Conservation (phyloP, 92 coral and sea anemone species). For the Epizoanthus rinbou region DNA sequence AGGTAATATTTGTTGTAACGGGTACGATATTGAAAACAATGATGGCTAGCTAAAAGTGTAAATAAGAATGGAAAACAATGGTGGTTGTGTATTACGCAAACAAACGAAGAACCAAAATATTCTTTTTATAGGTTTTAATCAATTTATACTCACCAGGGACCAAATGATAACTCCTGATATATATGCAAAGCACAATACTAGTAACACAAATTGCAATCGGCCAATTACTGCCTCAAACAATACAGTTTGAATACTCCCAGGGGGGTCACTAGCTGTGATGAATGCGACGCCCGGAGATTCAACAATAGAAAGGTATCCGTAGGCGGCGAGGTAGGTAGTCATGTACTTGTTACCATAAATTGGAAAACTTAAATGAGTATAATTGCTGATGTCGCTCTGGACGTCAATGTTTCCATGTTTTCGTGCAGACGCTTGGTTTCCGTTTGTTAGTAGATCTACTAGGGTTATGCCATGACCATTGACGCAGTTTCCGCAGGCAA, state of each 20-base stretch:
- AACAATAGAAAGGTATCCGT: constrained; percentile 66
- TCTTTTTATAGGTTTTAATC: too few species aligned
- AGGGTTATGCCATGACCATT: constrained; percentile 68
- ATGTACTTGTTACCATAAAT: constrained; percentile 71
- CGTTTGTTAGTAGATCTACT: constrained; percentile 48
- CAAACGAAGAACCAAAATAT: too few species aligned
- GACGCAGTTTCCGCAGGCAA: constrained; percentile 69
- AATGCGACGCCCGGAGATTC: constrained; percentile 82
- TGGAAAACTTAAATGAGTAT: constrained; percentile 78
- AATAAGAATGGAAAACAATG: too few species aligned
- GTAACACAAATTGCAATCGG: background rate
- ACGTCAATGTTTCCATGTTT: constrained; percentile 54
- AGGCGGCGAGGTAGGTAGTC: constrained; percentile 62
- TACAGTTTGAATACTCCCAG: constrained; percentile 29
- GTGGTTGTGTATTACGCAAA: too few species aligned
- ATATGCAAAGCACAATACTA: constrained; percentile 2
- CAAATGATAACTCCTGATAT: constrained; percentile 20
- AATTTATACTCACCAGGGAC: background rate
- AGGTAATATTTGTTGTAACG: too few species aligned
- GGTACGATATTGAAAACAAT: too few species aligned
- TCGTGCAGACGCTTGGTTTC: constrained; percentile 45
- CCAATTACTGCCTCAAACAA: constrained; percentile 8
- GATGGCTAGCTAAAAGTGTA: too few species aligned
- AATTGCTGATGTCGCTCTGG: constrained; percentile 58
- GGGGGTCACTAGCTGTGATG: constrained; percentile 58